Conservation (phyloP, 1,140 invertebrate genomes). For the Hormaphis cornu region DNA sequence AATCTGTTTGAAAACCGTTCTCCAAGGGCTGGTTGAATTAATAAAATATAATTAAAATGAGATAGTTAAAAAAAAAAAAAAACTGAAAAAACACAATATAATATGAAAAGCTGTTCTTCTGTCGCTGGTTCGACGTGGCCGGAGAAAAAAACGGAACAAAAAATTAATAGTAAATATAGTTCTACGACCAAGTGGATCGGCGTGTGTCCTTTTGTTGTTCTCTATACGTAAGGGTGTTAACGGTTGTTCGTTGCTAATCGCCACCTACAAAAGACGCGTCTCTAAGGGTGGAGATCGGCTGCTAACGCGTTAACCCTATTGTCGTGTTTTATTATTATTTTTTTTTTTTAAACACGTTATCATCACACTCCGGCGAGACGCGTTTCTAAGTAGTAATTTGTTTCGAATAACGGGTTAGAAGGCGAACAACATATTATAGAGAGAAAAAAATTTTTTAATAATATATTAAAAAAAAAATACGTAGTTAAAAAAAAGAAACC, state of each 20-base stretch:
- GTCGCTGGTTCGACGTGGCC: too few species aligned
- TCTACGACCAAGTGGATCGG: not conserved
- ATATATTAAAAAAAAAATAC: too few species aligned
- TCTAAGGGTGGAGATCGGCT: not conserved
- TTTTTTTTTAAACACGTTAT: not conserved
- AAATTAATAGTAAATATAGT: slow-evolving; percentile 1
- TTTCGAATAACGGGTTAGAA: slow-evolving; percentile 1
- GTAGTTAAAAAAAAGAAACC: not conserved
- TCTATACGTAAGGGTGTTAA: slow-evolving; percentile 6
- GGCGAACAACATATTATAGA: not conserved
- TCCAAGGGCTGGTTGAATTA: too few species aligned
- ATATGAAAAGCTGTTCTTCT: too few species aligned
- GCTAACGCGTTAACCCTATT: too few species aligned
- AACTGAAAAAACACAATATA: too few species aligned
- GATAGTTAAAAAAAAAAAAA: too few species aligned
- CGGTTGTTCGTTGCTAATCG: slow-evolving; percentile 30
- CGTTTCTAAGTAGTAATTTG: slow-evolving; percentile 11
- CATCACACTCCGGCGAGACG: not conserved
- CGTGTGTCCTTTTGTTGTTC: slow-evolving; percentile 7
- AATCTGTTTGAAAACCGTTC: too few species aligned
- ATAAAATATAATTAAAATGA: too few species aligned
- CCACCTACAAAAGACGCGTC: not conserved
- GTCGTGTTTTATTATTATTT: too few species aligned
- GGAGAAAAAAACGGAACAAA: too few species aligned
- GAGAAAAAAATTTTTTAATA: too few species aligned